Conservation (phyloP, 2,797 vertebrate species). For the Myoxocephalus aenaeus region DNA sequence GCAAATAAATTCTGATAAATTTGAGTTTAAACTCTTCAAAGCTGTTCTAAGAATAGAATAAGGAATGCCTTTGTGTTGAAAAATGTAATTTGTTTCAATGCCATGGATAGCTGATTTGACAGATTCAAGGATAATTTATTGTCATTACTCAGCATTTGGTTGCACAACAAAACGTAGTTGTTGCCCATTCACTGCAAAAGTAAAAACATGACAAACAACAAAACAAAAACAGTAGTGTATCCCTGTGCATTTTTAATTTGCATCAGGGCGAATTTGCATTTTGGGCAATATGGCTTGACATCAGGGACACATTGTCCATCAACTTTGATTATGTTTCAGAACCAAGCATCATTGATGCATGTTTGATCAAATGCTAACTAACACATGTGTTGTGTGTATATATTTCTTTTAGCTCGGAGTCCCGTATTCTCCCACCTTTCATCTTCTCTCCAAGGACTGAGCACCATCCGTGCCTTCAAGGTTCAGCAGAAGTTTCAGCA, state of each 20-base stretch:
- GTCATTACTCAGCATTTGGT: not conserved
- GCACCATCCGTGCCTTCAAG: constrained; percentile 93
- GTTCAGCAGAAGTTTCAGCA: constrained; percentile 91
- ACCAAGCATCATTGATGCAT: not conserved
- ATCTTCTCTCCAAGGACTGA: constrained; percentile 93
- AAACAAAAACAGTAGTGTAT: not conserved
- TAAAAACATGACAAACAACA: not conserved
- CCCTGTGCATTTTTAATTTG: no score
- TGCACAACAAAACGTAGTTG: not conserved
- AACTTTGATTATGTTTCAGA: not conserved
- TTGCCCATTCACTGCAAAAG: not conserved
- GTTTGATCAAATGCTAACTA: not conserved
- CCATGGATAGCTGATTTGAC: not conserved
- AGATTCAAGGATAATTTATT: not conserved
- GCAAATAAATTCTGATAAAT: no score
- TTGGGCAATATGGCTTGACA: not conserved
- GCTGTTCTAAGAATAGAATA: not conserved
- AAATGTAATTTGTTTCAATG: not conserved
- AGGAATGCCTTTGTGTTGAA: not conserved
- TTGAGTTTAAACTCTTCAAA: not conserved
- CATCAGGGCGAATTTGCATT: not conserved
- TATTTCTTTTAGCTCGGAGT: constrained; percentile 86
- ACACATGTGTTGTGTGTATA: not conserved
- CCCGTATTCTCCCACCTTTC: constrained; percentile 97
- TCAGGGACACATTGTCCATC: not conserved